Percentiles rank a stretch among this genome's conserved stretches.
phyloP scores from a whole-genome alignment of 2,797 vertebrate genomes.

The Scomberomorus guttatus region DNA sequence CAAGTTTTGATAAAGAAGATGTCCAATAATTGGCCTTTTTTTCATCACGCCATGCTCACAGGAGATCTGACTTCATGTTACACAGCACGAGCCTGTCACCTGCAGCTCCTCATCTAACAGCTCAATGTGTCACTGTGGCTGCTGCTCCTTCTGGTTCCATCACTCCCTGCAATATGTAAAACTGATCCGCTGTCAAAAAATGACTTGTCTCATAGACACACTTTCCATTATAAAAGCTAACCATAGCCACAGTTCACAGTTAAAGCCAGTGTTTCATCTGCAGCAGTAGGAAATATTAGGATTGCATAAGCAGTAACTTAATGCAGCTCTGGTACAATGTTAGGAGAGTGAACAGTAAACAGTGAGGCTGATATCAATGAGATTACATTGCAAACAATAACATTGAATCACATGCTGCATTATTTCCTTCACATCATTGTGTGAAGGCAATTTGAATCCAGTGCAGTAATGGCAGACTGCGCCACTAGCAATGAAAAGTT shows the following conservation, averaged over 20 bases:
- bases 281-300: neutral
- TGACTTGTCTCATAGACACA: no score
- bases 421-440: neutral
- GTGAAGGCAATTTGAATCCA: neutral
- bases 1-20: neutral
- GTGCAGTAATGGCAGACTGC: no score
- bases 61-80: neutral
- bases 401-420: neutral
- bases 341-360: neutral
- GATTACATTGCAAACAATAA: neutral
- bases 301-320: neutral
- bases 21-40: neutral
- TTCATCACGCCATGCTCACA: neutral
- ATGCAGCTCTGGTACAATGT: neutral
- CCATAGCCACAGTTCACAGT: neutral
- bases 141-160: neutral
- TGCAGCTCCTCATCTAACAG: neutral
- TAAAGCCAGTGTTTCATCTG: neutral
- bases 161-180: neutral
- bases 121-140: neutral
- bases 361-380: neutral
- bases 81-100: neutral
- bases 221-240: neutral
- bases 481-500: neutral
- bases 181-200: neutral